Percentiles rank a stretch among this genome's conserved stretches.
Evolutionary conservation across 2,797 vertebrate species (phyloP).

Genomic region (Molossus molossus): DNA sequence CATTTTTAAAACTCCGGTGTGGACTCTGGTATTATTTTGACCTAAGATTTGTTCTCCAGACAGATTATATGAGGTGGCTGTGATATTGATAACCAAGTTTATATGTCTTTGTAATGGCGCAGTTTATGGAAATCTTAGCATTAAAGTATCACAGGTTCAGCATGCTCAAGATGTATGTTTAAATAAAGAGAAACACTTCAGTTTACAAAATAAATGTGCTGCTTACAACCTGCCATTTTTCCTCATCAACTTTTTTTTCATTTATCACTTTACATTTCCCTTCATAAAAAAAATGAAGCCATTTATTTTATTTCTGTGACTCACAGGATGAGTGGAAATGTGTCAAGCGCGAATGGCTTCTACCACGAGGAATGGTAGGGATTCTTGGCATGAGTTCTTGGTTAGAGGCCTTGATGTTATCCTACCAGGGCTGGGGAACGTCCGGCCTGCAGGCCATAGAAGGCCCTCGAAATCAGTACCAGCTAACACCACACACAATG

Average conservation of each 20-base stretch:
- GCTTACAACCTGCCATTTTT: slow-evolving; percentile 42
- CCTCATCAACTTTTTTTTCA: not conserved
- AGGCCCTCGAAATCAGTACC: too few species aligned
- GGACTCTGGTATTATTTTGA: slow-evolving; percentile 52
- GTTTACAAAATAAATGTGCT: slow-evolving; percentile 70
- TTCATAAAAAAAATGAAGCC: slow-evolving; percentile 19
- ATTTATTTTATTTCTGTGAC: slow-evolving; percentile 30
- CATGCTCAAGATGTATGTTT: not conserved
- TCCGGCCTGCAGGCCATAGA: too few species aligned
- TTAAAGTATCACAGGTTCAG: not conserved
- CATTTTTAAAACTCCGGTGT: not conserved
- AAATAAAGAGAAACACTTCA: slow-evolving; percentile 55
- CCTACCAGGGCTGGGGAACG: not conserved
- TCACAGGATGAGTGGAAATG: slow-evolving; percentile 10
- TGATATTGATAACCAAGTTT: not conserved
- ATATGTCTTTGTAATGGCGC: not conserved
- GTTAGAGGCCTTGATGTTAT: not conserved
- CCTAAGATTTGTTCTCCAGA: slow-evolving; percentile 12
- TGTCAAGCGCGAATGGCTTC: not conserved
- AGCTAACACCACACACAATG: too few species aligned
- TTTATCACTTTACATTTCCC: slow-evolving; percentile 57
- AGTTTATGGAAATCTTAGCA: slow-evolving; percentile 2
- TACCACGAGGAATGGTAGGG: not conserved
- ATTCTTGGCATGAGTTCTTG: not conserved
- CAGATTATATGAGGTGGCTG: not conserved